Evolutionary conservation across 1,140 invertebrate species (phyloP), one percentile per base, ranked within the genome.

Genomic region (Pogonus chalceus): DNA sequence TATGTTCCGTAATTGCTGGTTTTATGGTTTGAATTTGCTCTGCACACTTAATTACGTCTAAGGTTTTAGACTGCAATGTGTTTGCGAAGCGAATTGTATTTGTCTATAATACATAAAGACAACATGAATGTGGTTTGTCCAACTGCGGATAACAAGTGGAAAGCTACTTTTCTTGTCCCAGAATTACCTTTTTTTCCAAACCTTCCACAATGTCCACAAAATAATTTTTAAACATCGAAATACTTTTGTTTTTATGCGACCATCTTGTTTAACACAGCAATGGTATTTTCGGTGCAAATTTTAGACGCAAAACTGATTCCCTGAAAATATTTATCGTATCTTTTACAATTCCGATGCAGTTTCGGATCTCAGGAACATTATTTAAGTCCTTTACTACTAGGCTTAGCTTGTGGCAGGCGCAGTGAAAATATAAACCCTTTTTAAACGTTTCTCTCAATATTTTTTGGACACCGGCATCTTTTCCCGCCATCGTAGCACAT

Each of bases 401-500:
- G 37, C 49, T 54, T 54, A n/a, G 22, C 26, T 47, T 14, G 20
- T 23, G 23, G 2, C 49, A 2, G 2, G 20, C 7, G 26, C 49
- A 50, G 20, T 23, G 3, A 50, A 50, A 24, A 4, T 50, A 24
- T 18, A 50, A 50, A 14, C 9, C 20, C 26, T 24, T 24, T 23
- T 7, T 24, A 16, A 24, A 23, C 4, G 23, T 23, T 20, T 23
- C 49, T 50, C 3, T 21, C 2, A 24, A 2, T 24, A 50, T 50
- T 50, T 50, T 50, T 23, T 50, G 49, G 49, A 50, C 49, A 24
- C 49, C 49, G 4, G 7, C 49, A 50, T 24, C 16, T 23, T 50
- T 50, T 16, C 49, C 49, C n/a, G 48, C 56, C 60, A 62, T 60
- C 9, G 58, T 55, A 18, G 58, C 48, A 52, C 60, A 61, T 31